Base-by-base conservation (phyloP, 1,140 invertebrate genomes). In the Temnothorax longispinosus region DNA sequence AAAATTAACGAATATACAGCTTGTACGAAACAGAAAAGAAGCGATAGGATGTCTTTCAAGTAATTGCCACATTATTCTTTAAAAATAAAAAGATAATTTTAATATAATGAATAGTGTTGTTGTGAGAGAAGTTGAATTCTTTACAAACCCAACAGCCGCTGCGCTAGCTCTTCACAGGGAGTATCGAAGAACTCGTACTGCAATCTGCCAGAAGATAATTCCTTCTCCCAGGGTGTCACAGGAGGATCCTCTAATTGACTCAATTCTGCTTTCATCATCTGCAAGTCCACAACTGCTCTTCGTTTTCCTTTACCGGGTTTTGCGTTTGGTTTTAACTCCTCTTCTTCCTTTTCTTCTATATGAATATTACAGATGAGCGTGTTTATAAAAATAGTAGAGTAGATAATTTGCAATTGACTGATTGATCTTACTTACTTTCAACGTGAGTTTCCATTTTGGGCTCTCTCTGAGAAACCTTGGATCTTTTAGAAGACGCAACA, bases 121-220 rank as follows among this genome's bases (percentile, higher is more conserved):
- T 38, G 21, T 62, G 13, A 62, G n/a, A 21, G 6, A 21, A 21
- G 3, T 44, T 21, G 3, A 67, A 67, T 21, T 71, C 15, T n/a
- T 54, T 91, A 52, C 96, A n/a, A 21, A 88, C 97, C 97, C n/a
- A 98, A 93, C 15, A 98, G 92, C 88, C 93, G 94, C 87, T 96
- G 95, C 11, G 97, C 97, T 86, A 97, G 90, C 27, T 95, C 93
- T 90, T 95, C 90, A 88, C 96, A 96, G 1, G 93, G 89, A 18
- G 88, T 78, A 91, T 96, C 87, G 86, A 93, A 96, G 90, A 96
- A 96, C 54, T 92, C 89, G 54, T 90, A 93, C n/a, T 85, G 67
- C 5, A 95, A 64, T 88, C 93, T 91, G 11, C 77, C 85, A 5
- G 91, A 86, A 77, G 88, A 89, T n/a, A 94, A 81, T 85, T 93